These are phyloP conservation scores for Xenus cinereus DNA, from an alignment of 2,113 vertebrate species.

Conservation along the genomic window DNA sequence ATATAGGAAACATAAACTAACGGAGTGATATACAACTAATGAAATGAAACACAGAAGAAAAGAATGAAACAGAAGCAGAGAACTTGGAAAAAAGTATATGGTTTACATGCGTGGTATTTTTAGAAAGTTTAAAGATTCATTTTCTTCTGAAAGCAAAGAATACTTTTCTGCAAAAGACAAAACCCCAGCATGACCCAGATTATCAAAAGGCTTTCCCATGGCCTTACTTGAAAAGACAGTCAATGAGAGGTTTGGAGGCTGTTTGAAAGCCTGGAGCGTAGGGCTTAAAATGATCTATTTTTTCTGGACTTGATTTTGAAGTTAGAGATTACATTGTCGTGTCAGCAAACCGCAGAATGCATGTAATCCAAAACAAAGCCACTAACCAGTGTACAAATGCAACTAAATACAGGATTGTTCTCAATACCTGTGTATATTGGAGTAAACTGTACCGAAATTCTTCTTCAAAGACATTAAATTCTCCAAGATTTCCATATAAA, in stretches of 20 bases:
- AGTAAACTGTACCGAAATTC: background rate
- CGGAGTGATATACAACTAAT: background rate
- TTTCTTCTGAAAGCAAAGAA: background rate
- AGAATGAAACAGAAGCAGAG: background rate
- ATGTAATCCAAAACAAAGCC: background rate
- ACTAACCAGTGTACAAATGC: background rate
- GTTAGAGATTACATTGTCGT: background rate
- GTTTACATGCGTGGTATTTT: background rate
- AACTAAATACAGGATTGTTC: background rate
- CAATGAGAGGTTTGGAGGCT: background rate
- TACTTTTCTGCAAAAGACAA: background rate
- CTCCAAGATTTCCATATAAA: background rate
- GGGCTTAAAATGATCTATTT: slow-evolving; percentile 6
- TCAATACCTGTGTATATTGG: too few relatives aligned
- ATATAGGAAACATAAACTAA: background rate
- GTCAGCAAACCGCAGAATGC: background rate
- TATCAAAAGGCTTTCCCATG: background rate
- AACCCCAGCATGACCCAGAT: background rate
- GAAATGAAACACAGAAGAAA: background rate
- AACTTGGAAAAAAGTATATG: background rate
- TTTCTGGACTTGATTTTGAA: slow-evolving; percentile 31
- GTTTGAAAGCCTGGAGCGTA: background rate
- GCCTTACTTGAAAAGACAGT: background rate
- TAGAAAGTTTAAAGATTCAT: background rate
- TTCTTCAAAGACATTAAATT: background rate